Conservation (phyloP, 2,113 vertebrate genomes). For the Python bivittatus region DNA sequence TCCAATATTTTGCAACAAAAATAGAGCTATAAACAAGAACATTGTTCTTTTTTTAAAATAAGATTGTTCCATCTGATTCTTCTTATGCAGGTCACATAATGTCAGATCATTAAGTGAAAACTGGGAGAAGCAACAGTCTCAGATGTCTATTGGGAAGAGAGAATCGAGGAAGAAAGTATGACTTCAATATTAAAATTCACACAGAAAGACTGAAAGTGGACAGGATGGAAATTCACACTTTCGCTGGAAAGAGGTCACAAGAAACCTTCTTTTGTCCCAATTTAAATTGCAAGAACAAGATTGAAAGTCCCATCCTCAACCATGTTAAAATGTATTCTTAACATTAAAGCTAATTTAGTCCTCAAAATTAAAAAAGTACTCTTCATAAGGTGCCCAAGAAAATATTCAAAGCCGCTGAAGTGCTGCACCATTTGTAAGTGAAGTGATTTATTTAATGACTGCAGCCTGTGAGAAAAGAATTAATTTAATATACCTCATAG, state of each 20-base stretch:
- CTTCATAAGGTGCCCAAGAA: constrained; percentile 3
- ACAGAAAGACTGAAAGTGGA: background rate
- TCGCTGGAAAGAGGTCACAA: background rate
- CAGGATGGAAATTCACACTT: background rate
- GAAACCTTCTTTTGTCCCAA: background rate
- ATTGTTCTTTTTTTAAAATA: background rate
- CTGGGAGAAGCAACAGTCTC: background rate
- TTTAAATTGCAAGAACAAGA: background rate
- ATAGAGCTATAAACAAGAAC: background rate
- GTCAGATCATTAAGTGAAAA: background rate
- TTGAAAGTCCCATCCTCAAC: background rate
- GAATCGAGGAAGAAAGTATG: background rate
- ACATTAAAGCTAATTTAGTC: background rate
- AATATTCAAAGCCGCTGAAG: background rate
- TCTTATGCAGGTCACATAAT: background rate
- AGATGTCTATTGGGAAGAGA: background rate
- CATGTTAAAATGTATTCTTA: background rate
- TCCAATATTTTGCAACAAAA: background rate
- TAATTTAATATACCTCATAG: background rate
- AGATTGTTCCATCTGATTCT: background rate
- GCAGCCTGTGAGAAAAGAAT: background rate
- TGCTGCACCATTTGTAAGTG: background rate
- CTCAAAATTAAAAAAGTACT: background rate
- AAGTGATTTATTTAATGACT: background rate
- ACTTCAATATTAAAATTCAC: background rate